Conservation (phyloP, 2,888 invertebrate genomes). For the Pollenia labialis region DNA sequence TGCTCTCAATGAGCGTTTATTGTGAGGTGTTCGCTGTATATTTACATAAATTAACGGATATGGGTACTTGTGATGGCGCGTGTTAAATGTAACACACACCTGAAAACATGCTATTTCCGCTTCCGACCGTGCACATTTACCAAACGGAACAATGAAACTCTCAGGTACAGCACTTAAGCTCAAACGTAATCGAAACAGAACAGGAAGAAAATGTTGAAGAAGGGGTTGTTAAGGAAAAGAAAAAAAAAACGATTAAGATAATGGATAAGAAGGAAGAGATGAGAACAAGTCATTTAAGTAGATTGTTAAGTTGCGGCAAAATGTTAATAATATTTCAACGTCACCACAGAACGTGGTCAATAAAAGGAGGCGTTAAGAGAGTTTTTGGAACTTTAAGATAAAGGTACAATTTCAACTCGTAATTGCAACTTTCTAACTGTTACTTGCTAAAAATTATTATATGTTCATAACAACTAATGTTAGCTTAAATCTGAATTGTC, state of each 20-base stretch:
- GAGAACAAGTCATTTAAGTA: background rate
- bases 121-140: slow-evolving; percentile 36
- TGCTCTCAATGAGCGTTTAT: background rate
- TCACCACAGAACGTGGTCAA: background rate
- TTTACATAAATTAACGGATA: slow-evolving; percentile 64
- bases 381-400: too few relatives aligned
- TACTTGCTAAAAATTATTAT: too few relatives aligned
- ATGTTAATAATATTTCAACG: background rate
- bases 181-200: slow-evolving; percentile 8
- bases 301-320: background rate
- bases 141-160: background rate
- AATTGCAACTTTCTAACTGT: too few relatives aligned
- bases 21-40: slow-evolving; percentile 1
- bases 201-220: slow-evolving; percentile 6
- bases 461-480: too few relatives aligned
- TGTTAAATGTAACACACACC: slow-evolving; percentile 47
- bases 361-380: too few relatives aligned
- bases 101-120: slow-evolving; percentile 51
- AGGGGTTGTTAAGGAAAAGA: background rate
- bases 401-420: too few relatives aligned
- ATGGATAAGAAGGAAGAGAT: background rate
- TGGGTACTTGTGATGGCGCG: slow-evolving; percentile 36
- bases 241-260: background rate
- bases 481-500: too few relatives aligned
- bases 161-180: background rate